Evolutionary conservation across 2,797 vertebrate genomes (phyloP).

Genomic region (Pelodytes ibericus): DNA sequence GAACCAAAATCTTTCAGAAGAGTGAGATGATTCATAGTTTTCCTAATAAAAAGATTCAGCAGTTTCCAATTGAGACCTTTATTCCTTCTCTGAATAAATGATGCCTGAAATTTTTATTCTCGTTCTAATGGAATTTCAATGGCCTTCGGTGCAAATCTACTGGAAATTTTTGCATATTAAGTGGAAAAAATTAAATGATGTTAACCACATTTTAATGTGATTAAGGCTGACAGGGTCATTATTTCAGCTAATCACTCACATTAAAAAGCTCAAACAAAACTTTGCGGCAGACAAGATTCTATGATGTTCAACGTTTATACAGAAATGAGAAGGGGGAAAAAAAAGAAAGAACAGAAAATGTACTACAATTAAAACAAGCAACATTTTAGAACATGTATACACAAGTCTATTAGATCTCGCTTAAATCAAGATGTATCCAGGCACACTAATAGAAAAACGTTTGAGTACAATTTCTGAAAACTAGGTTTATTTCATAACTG

Average conservation of each 20-base stretch:
- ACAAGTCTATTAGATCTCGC: too few relatives aligned
- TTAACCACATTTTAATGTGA: constrained; percentile 99
- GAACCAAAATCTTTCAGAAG: neutral
- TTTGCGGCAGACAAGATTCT: constrained; percentile 79
- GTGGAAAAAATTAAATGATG: constrained; percentile 99
- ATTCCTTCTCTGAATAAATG: constrained; percentile 98
- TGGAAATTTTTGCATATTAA: constrained; percentile 99
- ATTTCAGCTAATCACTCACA: constrained; percentile 99
- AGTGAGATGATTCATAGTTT: constrained; percentile 88
- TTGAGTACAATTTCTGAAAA: too few relatives aligned
- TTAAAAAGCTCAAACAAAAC: constrained; percentile 93
- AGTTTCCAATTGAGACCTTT: constrained; percentile 92
- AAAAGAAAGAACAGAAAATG: constrained; percentile 47
- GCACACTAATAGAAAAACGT: too few relatives aligned
- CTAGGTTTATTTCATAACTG: too few relatives aligned
- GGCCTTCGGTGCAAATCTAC: constrained; percentile 99
- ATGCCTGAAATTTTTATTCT: constrained; percentile 99
- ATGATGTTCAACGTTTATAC: constrained; percentile 61
- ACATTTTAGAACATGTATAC: constrained; percentile 46
- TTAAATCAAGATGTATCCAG: too few relatives aligned
- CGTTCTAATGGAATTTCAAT: constrained; percentile 99
- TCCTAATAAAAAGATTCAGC: constrained; percentile 95
- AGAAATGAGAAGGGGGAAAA: constrained; percentile 53
- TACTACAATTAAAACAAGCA: constrained; percentile 48
- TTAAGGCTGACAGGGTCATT: constrained; percentile 99